These are phyloP conservation scores for Deilephila elpenor DNA, from an alignment of 2,888 invertebrate genomes.

Conservation along the genomic window DNA sequence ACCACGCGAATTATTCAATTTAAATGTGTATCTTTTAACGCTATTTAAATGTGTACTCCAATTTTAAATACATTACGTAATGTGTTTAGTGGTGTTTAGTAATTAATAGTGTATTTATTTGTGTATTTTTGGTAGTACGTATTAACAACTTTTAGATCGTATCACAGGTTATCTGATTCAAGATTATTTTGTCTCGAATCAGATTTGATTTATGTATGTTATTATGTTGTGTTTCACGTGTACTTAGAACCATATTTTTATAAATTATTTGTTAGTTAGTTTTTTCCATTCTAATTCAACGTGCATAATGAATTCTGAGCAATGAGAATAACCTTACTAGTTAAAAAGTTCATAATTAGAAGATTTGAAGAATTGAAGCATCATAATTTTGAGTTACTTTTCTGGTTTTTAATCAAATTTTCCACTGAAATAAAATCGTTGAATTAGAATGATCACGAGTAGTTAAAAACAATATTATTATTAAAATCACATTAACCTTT, in stretches of 20 bases:
- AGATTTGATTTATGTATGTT: not conserved
- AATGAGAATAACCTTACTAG: no score
- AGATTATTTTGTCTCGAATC: not conserved
- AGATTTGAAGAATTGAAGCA: no score
- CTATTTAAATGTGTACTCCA: not conserved
- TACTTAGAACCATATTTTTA: not conserved
- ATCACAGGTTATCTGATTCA: not conserved
- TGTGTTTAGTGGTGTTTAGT: not conserved
- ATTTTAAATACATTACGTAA: not conserved
- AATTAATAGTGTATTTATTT: conserved; percentile 5
- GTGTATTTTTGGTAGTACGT: not conserved
- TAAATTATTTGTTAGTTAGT: not conserved
- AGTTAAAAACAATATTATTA: not conserved
- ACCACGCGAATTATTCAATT: not conserved
- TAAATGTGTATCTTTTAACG: not conserved
- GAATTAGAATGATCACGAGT: not conserved
- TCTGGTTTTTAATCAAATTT: no score
- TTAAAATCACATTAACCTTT: not conserved
- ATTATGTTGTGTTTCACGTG: not conserved
- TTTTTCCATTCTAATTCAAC: not conserved
- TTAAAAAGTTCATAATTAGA: no score
- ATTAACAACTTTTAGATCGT: not conserved
- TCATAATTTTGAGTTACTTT: no score
- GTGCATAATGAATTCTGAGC: no score
- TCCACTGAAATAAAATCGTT: not conserved